Conservation (phyloP, 2,113 vertebrate genomes). For the Vulpes lagopus region DNA sequence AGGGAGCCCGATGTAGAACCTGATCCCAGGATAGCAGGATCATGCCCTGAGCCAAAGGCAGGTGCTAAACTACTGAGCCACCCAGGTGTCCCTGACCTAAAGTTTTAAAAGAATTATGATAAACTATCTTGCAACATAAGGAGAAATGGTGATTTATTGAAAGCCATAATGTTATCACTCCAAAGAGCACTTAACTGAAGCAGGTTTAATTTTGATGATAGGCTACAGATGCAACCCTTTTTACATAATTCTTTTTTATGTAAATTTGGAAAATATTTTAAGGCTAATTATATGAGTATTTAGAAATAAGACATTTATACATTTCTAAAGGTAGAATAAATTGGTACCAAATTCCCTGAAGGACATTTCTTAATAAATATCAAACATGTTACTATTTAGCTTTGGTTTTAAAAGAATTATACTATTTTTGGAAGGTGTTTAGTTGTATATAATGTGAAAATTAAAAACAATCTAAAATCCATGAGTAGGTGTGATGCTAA, state of each 20-base stretch:
- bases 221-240: neutral
- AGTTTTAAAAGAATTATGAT: neutral
- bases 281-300: neutral
- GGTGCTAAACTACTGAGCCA: too few species aligned
- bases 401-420: neutral
- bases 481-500: neutral
- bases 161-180: neutral
- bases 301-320: neutral
- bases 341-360: neutral
- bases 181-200: neutral
- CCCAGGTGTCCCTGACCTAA: neutral
- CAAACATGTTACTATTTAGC: neutral
- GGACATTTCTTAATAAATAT: neutral
- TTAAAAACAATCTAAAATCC: neutral
- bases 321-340: neutral
- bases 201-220: neutral
- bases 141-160: neutral
- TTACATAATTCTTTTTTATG: neutral
- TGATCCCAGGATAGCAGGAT: too few species aligned
- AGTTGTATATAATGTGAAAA: neutral
- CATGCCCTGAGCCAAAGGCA: too few species aligned
- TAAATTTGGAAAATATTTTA: slow-evolving; percentile 2
- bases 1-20: too few species aligned
- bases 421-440: neutral
- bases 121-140: neutral